Base-by-base conservation (phyloP, 2,797 vertebrate species). In the Sebastes itinus region DNA sequence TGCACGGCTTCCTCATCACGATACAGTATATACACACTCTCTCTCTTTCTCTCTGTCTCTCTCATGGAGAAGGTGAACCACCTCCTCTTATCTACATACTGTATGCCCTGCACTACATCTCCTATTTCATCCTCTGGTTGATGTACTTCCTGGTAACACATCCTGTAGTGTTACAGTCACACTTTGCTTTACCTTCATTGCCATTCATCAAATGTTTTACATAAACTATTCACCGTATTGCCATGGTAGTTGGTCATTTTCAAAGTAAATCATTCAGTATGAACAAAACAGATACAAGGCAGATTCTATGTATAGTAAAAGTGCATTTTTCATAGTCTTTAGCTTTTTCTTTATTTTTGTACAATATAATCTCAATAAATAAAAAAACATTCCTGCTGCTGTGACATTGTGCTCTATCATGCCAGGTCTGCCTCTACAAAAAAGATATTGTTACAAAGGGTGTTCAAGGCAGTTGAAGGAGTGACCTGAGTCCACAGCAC, bases 401-500 rank as follows among this genome's bases (percentile, higher is more conserved):
- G 74, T 73, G 82, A 78, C 42, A 59, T 55, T 81, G 66, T 67
- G 52, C 52, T 30, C 16, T 20, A 59, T 69, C 38, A 75, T 78
- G 63, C 54, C 52, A 80, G 33, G 58, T 83, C 76, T 68, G 46
- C 32, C 74, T 76, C 79, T 32, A 49, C n/a, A 76, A 58, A 58
- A 64, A 73, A 70, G 28, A 33, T 20, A 38, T 5, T 46, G 32
- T 67, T 55, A 33, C 10, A 14, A 54, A 59, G 33, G 38, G 35
- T 77, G 46, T 84, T 81, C 5, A 67, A 80, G 65, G 30, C 25
- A 33, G 69, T 42, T 86, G 87, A 88, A 88, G 93, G 93, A 93
- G 93, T 95, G 92, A 90, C 93, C 93, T 94, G 94, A 93, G 93
- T 95, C 93, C 89, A 72, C 66, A 46, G 78, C 72, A 67, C 62